phyloP scores from a whole-genome alignment of 2,888 invertebrate genomes.

The Eupithecia subumbrata region DNA sequence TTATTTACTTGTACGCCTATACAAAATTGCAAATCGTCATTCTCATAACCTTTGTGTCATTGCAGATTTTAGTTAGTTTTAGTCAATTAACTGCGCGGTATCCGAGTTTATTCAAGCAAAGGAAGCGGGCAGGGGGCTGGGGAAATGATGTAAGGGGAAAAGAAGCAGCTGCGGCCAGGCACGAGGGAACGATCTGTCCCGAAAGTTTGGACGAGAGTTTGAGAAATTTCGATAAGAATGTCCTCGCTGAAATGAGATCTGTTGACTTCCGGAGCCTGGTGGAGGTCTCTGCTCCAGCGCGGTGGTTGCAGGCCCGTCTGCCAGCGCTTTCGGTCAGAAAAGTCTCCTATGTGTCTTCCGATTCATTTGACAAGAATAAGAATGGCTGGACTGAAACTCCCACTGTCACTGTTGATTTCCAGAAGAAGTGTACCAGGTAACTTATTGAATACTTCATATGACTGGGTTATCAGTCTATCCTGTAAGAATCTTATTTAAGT shows the following conservation, averaged over 20 bases:
- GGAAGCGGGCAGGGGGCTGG: slow-evolving; percentile 67
- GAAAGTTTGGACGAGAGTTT: slow-evolving; percentile 73
- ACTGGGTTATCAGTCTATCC: neutral
- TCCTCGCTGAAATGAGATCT: slow-evolving; percentile 67
- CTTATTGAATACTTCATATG: neutral
- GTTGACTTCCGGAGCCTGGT: slow-evolving; percentile 63
- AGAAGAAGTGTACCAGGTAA: slow-evolving; percentile 55
- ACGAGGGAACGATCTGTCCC: slow-evolving; percentile 70
- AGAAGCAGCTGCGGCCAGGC: slow-evolving; percentile 52
- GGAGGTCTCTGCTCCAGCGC: slow-evolving; percentile 52
- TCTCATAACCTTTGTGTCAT: slow-evolving; percentile 72
- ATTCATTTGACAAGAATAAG: slow-evolving; percentile 74
- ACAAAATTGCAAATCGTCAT: slow-evolving; percentile 58
- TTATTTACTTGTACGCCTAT: slow-evolving; percentile 8
- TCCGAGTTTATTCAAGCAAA: slow-evolving; percentile 73
- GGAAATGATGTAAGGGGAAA: slow-evolving; percentile 69
- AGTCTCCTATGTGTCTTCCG: slow-evolving; percentile 70
- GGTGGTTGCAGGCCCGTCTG: slow-evolving; percentile 47
- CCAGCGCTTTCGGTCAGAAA: slow-evolving; percentile 58
- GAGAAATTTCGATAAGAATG: slow-evolving; percentile 76
- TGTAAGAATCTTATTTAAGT: neutral
- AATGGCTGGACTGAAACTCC: slow-evolving; percentile 66
- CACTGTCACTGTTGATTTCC: slow-evolving; percentile 60
- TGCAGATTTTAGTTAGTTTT: slow-evolving; percentile 82
- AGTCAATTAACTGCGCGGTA: slow-evolving; percentile 78